These are phyloP conservation scores for Mastacembelus armatus DNA, from an alignment of 2,797 vertebrate genomes.

Conservation along the genomic window DNA sequence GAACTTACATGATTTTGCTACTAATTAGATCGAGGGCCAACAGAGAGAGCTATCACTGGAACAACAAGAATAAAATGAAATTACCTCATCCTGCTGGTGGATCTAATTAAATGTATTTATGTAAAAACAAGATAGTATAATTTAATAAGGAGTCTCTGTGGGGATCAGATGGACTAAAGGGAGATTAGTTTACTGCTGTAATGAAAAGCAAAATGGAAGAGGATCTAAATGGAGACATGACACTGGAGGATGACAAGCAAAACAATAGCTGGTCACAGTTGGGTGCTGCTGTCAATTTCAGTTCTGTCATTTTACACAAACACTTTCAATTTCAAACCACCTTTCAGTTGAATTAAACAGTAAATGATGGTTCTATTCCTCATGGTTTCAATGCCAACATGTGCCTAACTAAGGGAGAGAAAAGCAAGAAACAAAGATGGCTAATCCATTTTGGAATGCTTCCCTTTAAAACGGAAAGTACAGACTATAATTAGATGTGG, in stretches of 20 bases:
- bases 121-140: constrained; percentile 11
- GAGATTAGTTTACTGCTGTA: constrained; percentile 32
- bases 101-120: constrained; percentile 22
- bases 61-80: constrained; percentile 18
- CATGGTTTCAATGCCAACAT: constrained; percentile 33
- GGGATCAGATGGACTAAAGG: constrained; percentile 24
- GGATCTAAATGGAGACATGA: not conserved
- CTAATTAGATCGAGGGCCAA: not conserved
- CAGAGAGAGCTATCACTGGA: not conserved
- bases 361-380: not conserved
- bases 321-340: constrained; percentile 36
- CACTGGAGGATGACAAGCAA: not conserved
- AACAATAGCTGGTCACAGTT: not conserved
- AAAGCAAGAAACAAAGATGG: constrained; percentile 51
- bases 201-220: constrained; percentile 13
- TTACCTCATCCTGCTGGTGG: not conserved
- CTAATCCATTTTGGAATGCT: constrained; percentile 69
- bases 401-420: constrained; percentile 21
- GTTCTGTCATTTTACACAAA: constrained; percentile 12
- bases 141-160: constrained; percentile 23
- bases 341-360: not conserved
- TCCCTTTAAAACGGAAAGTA: constrained; percentile 61
- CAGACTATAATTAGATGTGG: constrained; percentile 70
- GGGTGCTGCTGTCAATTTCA: constrained; percentile 18
- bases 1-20: constrained; percentile 20